A percentile compares a stretch with the other conserved stretches of the same genome.
phyloP scores from a whole-genome alignment of 2,888 invertebrate genomes.

The Pegoplata infirma region DNA sequence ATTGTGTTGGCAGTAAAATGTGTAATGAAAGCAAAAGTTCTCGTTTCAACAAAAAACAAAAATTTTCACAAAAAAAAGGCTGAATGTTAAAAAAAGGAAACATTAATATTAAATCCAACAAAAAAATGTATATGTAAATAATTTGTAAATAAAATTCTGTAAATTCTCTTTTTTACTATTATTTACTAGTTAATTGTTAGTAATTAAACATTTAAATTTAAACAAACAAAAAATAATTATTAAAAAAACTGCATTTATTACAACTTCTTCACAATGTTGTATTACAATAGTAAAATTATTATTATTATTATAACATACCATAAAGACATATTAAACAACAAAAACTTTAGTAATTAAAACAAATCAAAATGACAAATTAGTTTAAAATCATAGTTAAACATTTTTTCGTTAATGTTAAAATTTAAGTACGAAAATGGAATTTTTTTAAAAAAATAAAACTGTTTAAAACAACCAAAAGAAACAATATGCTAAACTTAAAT shows the following conservation, averaged over 20 bases:
- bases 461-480: constrained; percentile 40
- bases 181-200: constrained; percentile 33
- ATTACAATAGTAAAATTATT: constrained; percentile 2
- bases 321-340: constrained; percentile 5
- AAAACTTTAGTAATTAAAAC: background rate
- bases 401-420: constrained; percentile 48
- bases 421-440: constrained; percentile 31
- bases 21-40: constrained; percentile 11
- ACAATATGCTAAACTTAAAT: constrained; percentile 38
- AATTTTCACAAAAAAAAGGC: background rate
- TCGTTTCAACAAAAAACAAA: background rate
- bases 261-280: background rate
- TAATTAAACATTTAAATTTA: background rate
- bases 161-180: background rate
- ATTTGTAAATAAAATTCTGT: constrained; percentile 38
- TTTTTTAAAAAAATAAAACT: constrained; percentile 30
- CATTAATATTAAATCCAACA: background rate
- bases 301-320: too few species aligned
- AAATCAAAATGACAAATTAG: constrained; percentile 21
- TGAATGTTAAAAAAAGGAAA: background rate
- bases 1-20: constrained; percentile 47
- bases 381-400: constrained; percentile 47
- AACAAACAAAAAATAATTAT: background rate
- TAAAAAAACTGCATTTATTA: background rate
- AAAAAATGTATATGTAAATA: constrained; percentile 21